Evolutionary conservation across 2,113 vertebrate genomes (phyloP), one percentile per base, ranked within the genome.

Genomic region (Coptodon bakossiorum): DNA sequence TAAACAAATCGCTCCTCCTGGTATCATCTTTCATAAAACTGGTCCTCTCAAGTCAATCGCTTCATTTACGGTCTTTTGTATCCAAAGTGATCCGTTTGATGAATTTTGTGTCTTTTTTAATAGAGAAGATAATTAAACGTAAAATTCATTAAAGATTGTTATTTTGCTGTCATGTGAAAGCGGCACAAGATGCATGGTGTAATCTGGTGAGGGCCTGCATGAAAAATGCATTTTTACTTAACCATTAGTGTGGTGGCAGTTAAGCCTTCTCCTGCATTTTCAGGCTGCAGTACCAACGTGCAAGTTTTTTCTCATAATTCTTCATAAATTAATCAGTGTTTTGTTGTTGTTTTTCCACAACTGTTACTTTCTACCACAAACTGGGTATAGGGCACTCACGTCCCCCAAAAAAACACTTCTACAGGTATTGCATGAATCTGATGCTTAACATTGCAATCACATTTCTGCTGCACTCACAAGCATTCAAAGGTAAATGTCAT

Each of bases 71-170:
- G 8, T 5, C 34, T 80, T 85, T 89, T 88, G 45, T 85, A 29
- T 68, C n/a, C n/a, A 29, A 84, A 81, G 56, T 80, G 19, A 78
- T 53, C 34, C 2, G 12, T 81, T 84, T 89, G 86, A 91, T 87
- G 24, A n/a, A 89, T 91, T 27, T 54, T 43, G 36, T 43, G 84
- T 80, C 86, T 12, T 57, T 90, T 88, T 85, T 78, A 56, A 92
- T 63, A 22, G 52, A 89, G 61, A 45, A 61, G 24, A 81, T 90
- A 80, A 88, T 92, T 87, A 91, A 91, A 85, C 45, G 84, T 53
- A 82, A 89, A 92, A 90, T 76, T 82, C 40, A 91, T 92, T 90
- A 84, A 80, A 82, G 29, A 84, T 56, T 82, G 59, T 88, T 86
- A 87, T 91, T 86, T 85, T 88, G 73, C 88, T 89, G 88, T 92